phyloP scores from a whole-genome alignment of 2,888 invertebrate species.

The Apodemia duryi region DNA sequence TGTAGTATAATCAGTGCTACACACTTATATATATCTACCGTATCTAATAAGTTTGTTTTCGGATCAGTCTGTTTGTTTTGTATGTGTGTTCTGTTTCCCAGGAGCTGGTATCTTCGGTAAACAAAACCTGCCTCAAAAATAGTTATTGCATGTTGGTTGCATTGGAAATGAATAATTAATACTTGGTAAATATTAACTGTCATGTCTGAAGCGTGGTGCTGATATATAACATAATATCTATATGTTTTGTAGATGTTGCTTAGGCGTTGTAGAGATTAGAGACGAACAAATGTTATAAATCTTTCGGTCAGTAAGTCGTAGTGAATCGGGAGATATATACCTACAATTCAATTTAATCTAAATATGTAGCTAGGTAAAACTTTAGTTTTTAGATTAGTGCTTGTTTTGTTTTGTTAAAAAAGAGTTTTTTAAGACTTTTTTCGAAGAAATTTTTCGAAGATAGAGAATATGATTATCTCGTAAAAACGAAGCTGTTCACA shows the following conservation, averaged over 20 bases:
- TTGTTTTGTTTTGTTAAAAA: no score
- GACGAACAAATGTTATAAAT: neutral
- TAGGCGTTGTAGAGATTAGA: neutral
- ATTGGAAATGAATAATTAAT: slow-evolving; percentile 2
- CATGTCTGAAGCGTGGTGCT: neutral
- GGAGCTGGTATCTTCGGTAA: slow-evolving; percentile 39
- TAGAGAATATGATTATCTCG: no score
- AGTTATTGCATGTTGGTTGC: slow-evolving; percentile 24
- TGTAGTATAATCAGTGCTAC: slow-evolving; percentile 28
- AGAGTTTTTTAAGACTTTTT: no score
- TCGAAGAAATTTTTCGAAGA: no score
- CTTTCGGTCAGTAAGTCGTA: no score
- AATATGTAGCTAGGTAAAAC: no score
- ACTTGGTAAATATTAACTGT: neutral
- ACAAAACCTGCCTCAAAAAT: slow-evolving; percentile 34
- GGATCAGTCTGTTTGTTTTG: slow-evolving; percentile 39
- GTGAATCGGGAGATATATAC: no score
- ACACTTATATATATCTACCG: slow-evolving; percentile 34
- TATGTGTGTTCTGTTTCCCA: slow-evolving; percentile 42
- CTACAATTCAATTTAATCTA: no score
- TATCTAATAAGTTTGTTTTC: slow-evolving; percentile 46
- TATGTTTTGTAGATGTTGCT: neutral
- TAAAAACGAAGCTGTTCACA: no score
- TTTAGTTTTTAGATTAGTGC: no score
- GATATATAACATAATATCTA: neutral